Evolutionary conservation across 2,113 vertebrate species (phyloP).

Genomic region (Chaenocephalus aceratus): DNA sequence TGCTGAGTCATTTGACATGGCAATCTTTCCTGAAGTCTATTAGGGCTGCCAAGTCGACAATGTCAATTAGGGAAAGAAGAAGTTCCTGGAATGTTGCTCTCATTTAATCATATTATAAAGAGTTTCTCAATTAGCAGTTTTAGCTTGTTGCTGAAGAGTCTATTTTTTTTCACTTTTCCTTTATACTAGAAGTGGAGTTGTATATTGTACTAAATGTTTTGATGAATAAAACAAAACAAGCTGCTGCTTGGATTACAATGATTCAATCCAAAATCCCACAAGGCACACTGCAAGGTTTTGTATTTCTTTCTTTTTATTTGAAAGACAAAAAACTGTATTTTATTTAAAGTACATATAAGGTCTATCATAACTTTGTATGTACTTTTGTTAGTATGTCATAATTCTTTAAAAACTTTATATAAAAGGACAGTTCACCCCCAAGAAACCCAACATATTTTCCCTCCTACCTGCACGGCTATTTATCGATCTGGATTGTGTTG

Average conservation of each 20-base stretch:
- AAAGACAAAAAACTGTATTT: not conserved
- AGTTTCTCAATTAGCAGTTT: conserved; percentile 8
- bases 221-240: not conserved
- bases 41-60: conserved; percentile 58
- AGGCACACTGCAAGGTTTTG: not conserved
- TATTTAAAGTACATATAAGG: not conserved
- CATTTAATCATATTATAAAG: conserved; percentile 28
- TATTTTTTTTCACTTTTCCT: not conserved
- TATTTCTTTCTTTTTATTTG: not conserved
- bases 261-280: not conserved
- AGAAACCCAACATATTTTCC: no score
- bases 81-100: conserved; percentile 14
- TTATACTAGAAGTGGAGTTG: not conserved
- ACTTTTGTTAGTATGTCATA: no score
- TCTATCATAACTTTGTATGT: not conserved
- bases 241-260: not conserved
- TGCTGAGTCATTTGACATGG: conserved; percentile 65
- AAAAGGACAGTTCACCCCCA: no score
- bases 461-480: no score
- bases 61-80: conserved; percentile 41
- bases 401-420: no score
- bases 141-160: not conserved
- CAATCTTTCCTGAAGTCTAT: conserved; percentile 52
- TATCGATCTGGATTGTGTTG: not conserved
- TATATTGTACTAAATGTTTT: not conserved